Base-by-base conservation (phyloP, 1,140 invertebrate species). In the Archivesica marissinica region DNA sequence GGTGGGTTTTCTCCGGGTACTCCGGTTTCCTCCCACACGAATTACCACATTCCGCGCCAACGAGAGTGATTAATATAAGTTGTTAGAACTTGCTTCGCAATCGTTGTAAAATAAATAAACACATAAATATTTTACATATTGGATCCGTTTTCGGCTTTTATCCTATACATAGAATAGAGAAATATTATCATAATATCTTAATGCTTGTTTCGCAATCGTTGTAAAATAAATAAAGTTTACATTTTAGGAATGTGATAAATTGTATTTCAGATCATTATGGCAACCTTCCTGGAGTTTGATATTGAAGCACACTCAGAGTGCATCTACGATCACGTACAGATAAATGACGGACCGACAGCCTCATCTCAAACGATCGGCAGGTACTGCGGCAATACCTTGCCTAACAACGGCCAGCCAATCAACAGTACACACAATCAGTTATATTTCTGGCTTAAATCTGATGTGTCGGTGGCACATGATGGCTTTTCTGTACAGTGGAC, bases 351-450 rank as follows among this genome's bases (percentile, higher is more conserved):
- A 0, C 94, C 95, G 23, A 95, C 95, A 84, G 90, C 93, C 0
- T 94, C 94, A 64, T 94, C 96, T 15, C 95, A 93, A 33, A 82
- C 86, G 52, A 90, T 94, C 39, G 98, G 97, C 0, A 92, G 92
- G 25, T 99, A 96, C 94, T 99, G 98, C 91, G 98, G 98, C 0
- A 95, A 95, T 0, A 95, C 95, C 28, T 92, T 97, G 20, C 92
- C 91, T n/a, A 98, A 85, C 54, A 88, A 88, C 74, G 89, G 92
- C 52, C 87, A 91, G 38, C 83, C 87, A 61, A 87, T 94, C 50
- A 93, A 91, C 97, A 2, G 95, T 96, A 61, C 95, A 96, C 0
- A 96, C 4, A 97, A 97, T 92, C 92, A 96, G 0, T 78, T 93
- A 39, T 91, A 92, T 68, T 44, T 94, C n/a, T 92, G 89, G 90